These are phyloP conservation scores for Carassius auratus DNA, from an alignment of 2,113 vertebrate genomes.

Conservation along the genomic window DNA sequence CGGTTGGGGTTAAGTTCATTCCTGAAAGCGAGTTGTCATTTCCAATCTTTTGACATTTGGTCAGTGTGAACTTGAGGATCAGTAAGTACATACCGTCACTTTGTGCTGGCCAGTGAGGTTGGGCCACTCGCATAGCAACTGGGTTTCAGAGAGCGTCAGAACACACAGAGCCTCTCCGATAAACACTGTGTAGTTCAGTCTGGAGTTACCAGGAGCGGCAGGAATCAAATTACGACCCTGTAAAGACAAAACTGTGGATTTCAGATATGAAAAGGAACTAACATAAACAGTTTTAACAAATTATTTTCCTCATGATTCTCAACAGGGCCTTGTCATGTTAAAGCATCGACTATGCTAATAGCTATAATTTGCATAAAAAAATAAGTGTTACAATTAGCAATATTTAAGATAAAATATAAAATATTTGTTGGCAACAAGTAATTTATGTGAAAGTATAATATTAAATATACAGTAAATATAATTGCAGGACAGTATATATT, in stretches of 20 bases:
- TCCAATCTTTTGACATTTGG: constrained; percentile 7
- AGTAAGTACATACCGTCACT: constrained; percentile 80
- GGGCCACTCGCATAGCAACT: constrained; percentile 88
- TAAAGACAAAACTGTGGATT: constrained; percentile 7
- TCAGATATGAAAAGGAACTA: too few species aligned
- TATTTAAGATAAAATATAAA: too few species aligned
- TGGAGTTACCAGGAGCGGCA: constrained; percentile 82
- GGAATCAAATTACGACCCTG: constrained; percentile 95
- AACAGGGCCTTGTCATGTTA: too few species aligned
- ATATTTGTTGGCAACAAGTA: too few species aligned
- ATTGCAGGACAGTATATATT: too few species aligned
- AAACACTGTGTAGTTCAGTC: constrained; percentile 89
- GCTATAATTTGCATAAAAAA: too few species aligned
- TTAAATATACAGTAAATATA: too few species aligned
- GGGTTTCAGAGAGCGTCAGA: constrained; percentile 85
- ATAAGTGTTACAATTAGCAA: too few species aligned
- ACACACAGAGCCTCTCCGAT: constrained; percentile 85
- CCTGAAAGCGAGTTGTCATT: neutral
- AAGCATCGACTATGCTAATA: too few species aligned
- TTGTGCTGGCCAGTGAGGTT: constrained; percentile 91
- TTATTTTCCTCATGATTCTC: too few species aligned
- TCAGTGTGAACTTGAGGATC: neutral
- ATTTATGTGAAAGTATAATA: too few species aligned
- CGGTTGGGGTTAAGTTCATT: neutral
- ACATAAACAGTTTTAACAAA: neutral